These are phyloP conservation scores for Drosophila ambigua DNA, from an alignment of 1,140 invertebrate genomes.

Conservation along the genomic window DNA sequence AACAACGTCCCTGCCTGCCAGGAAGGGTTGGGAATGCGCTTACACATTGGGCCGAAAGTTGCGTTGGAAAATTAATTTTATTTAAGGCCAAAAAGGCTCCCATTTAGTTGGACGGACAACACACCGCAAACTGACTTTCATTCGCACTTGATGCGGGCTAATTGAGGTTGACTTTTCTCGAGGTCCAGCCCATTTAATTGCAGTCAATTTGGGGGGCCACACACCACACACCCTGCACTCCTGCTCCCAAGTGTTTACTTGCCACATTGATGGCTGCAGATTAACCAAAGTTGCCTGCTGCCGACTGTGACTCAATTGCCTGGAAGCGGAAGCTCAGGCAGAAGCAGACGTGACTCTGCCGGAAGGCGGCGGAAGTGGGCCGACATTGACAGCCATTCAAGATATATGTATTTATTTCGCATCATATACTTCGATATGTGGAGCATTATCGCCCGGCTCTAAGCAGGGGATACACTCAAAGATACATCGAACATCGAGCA, in stretches of 20 bases:
- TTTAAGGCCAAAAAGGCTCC: conserved; percentile 40
- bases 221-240: conserved; percentile 24
- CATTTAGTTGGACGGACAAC: conserved; percentile 5
- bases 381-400: conserved; percentile 35
- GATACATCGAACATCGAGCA: conserved; percentile 5
- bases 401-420: conserved; percentile 43
- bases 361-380: conserved; percentile 8
- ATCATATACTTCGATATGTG: conserved; percentile 37
- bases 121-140: conserved; percentile 54
- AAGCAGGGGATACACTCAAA: conserved; percentile 6
- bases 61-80: conserved; percentile 29
- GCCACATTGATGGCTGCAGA: conserved; percentile 17
- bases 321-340: conserved; percentile 23
- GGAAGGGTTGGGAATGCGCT: too few species aligned
- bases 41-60: conserved; percentile 12
- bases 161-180: conserved; percentile 47
- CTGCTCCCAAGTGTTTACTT: background rate
- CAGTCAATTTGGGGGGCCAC: conserved; percentile 37
- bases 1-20: conserved; percentile 7
- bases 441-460: conserved; percentile 34
- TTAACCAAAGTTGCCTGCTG: conserved; percentile 23
- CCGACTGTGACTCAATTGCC: conserved; percentile 23
- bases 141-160: conserved; percentile 58
- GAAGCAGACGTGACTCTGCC: conserved; percentile 13
- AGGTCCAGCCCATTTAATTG: conserved; percentile 53